phyloP scores from a whole-genome alignment of 2,888 invertebrate species.

The Sinotaia quadrata region DNA sequence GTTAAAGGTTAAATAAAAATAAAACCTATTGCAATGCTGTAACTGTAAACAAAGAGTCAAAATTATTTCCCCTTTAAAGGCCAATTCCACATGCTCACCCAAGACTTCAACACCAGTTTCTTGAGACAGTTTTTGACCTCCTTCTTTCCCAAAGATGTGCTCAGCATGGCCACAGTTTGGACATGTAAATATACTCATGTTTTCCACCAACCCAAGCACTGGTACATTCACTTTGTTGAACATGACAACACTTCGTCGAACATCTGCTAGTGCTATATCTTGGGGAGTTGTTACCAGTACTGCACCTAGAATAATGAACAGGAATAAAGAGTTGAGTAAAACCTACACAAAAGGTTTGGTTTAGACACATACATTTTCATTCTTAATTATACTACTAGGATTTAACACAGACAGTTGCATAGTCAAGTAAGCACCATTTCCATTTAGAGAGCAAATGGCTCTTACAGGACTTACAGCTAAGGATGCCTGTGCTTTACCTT shows the following conservation, averaged over 20 bases:
- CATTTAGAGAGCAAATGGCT: too few species aligned
- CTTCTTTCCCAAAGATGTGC: constrained; percentile 83
- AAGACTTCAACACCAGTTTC: constrained; percentile 83
- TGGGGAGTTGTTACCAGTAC: constrained; percentile 93
- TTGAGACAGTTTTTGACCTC: constrained; percentile 85
- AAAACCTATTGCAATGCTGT: constrained; percentile 76
- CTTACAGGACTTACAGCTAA: too few species aligned
- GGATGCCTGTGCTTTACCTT: too few species aligned
- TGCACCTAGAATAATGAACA: constrained; percentile 77
- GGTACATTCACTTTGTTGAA: constrained; percentile 90
- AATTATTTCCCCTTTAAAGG: not conserved
- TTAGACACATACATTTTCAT: too few species aligned
- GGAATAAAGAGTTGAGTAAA: not conserved
- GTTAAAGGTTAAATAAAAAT: constrained; percentile 73
- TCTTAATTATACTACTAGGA: too few species aligned
- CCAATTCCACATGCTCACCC: constrained; percentile 75
- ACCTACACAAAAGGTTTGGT: too few species aligned
- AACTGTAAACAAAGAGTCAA: too few species aligned
- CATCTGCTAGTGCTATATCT: constrained; percentile 92
- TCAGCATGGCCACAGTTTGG: constrained; percentile 86
- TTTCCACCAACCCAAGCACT: constrained; percentile 90
- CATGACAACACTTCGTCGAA: constrained; percentile 94
- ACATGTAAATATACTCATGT: constrained; percentile 96
- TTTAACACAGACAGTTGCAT: too few species aligned
- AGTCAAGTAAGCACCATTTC: too few species aligned